phyloP scores from a whole-genome alignment of 1,140 invertebrate genomes.

The Dreissena polymorpha region DNA sequence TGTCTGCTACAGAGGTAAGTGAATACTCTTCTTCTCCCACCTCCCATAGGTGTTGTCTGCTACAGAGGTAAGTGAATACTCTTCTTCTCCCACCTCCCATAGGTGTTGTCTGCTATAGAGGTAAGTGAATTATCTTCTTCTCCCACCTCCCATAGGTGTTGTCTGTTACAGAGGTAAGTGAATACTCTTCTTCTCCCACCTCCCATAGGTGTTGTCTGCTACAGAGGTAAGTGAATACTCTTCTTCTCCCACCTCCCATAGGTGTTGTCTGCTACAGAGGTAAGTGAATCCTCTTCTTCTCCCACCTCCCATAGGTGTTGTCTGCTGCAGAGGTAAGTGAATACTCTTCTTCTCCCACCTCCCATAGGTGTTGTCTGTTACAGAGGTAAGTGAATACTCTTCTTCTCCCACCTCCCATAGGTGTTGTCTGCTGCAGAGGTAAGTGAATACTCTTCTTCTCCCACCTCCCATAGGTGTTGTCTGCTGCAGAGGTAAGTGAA shows the following conservation, averaged over 20 bases:
- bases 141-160: slow-evolving; percentile 63
- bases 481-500: slow-evolving; percentile 80
- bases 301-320: slow-evolving; percentile 80
- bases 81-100: neutral
- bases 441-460: slow-evolving; percentile 80
- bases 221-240: slow-evolving; percentile 80
- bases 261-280: slow-evolving; percentile 80
- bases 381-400: slow-evolving; percentile 80
- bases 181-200: slow-evolving; percentile 81
- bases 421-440: slow-evolving; percentile 80
- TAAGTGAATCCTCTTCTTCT: slow-evolving; percentile 80
- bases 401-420: slow-evolving; percentile 81
- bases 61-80: too few relatives aligned
- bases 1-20: slow-evolving; percentile 62
- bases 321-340: slow-evolving; percentile 80
- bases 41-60: slow-evolving; percentile 80
- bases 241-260: slow-evolving; percentile 81
- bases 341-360: slow-evolving; percentile 81
- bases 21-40: slow-evolving; percentile 81
- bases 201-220: slow-evolving; percentile 80
- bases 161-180: too few relatives aligned
- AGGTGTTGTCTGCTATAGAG: neutral
- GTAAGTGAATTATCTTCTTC: too few relatives aligned
- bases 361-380: slow-evolving; percentile 81
- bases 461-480: slow-evolving; percentile 80